Base-by-base conservation (phyloP, 1,140 invertebrate genomes). In the Orchesella cincta region DNA sequence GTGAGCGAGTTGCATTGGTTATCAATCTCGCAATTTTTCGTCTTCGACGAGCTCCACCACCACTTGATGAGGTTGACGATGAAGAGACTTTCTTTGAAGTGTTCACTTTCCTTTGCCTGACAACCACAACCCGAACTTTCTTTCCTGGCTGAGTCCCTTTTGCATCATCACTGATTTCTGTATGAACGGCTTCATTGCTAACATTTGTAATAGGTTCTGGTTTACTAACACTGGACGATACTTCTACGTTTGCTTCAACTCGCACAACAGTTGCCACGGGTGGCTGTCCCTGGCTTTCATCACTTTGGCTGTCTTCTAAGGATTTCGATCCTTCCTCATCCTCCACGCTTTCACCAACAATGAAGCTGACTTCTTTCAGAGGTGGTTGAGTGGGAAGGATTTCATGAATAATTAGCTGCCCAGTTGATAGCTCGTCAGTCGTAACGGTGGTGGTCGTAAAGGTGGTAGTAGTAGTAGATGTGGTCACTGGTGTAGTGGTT, bases 351-450 rank as follows among this genome's bases (percentile, higher is more conserved):
- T 67, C 62, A 5, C 62, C 62, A 29, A 67, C 23, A 2, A 67
- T 29, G 23, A 67, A 67, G 26, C 62, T 67, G 8, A 67, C 62
- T 33, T 67, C 28, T 33, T 67, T 67, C 28, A 67, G 14, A 16
- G 62, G 62, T 5, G 62, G 62, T 29, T 31, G 29, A 8, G 62
- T 67, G 28, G 62, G 62, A 1, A 67, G 62, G 33, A 67, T 67
- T n/a, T 67, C 62, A 33, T 67, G 62, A 33, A 67, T 67, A 23
- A 67, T 67, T 29, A 67, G 62, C 33, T 67, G 26, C 29, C 62
- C 62, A 23, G 54, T 57, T 23, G 54, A 18, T 46, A 18, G 18
- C 5, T 8, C 54, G 54, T 57, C 54, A 46, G 39, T 46, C 20
- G 39, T 46, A 8, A 20, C 8, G 39, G 39, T 12, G 20, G 20